Conservation (phyloP, 1,140 invertebrate genomes). For the Solenopsis invicta region DNA sequence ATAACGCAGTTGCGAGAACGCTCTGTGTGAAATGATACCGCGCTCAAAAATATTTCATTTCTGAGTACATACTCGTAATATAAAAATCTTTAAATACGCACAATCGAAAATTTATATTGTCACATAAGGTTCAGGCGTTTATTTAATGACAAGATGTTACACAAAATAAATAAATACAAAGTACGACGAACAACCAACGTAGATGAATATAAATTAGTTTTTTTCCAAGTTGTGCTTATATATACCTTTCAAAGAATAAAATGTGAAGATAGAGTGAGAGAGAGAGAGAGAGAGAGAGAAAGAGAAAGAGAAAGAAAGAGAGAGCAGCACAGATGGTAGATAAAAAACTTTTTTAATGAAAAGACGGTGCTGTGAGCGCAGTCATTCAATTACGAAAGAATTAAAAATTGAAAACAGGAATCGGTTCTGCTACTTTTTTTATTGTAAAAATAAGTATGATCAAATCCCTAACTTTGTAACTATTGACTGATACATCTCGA, state of each 20-base stretch:
- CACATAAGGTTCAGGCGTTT: background rate
- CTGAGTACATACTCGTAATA: background rate
- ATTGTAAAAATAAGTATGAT: slow-evolving; percentile 57
- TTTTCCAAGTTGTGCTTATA: slow-evolving; percentile 56
- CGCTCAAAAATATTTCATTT: slow-evolving; percentile 25
- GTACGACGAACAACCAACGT: slow-evolving; percentile 45
- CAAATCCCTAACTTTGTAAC: slow-evolving; percentile 1
- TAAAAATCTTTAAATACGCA: slow-evolving; percentile 2
- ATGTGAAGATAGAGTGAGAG: slow-evolving; percentile 68
- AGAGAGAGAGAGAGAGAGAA: no score
- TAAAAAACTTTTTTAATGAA: slow-evolving; percentile 75
- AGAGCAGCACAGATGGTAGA: slow-evolving; percentile 64
- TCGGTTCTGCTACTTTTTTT: slow-evolving; percentile 52
- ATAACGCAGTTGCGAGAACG: background rate
- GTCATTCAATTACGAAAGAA: slow-evolving; percentile 70
- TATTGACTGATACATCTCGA: slow-evolving; percentile 15
- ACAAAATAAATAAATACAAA: slow-evolving; percentile 35
- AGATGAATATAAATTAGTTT: slow-evolving; percentile 70
- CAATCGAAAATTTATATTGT: slow-evolving; percentile 22
- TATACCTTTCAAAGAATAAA: slow-evolving; percentile 70
- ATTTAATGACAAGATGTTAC: slow-evolving; percentile 12
- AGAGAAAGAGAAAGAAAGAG: no score
- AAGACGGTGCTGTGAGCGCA: slow-evolving; percentile 43
- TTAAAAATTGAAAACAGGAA: slow-evolving; percentile 70
- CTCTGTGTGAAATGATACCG: slow-evolving; percentile 2